Evolutionary conservation across 2,888 invertebrate genomes (phyloP).

Genomic region (Sisyra terminalis): DNA sequence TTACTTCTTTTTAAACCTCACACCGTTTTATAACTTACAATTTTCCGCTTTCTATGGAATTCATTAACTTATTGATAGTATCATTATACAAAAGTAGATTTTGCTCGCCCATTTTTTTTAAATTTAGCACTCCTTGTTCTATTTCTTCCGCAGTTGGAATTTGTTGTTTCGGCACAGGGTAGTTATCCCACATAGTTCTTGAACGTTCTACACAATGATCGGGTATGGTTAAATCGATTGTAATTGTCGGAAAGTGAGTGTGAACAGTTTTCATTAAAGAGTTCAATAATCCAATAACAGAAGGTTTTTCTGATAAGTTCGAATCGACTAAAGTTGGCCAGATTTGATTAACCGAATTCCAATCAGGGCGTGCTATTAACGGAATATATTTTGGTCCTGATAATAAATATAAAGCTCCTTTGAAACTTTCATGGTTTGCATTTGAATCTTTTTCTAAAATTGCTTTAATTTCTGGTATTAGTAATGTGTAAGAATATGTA

Average conservation of each 20-base stretch:
- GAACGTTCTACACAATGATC: conserved; percentile 33
- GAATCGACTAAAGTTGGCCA: conserved; percentile 69
- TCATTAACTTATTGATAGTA: conserved; percentile 31
- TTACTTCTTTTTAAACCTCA: neutral
- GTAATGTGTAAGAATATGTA: conserved; percentile 49
- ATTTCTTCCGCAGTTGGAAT: conserved; percentile 25
- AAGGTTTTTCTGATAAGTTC: conserved; percentile 72
- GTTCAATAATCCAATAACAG: conserved; percentile 50
- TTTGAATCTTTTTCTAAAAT: conserved; percentile 42
- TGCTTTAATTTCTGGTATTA: conserved; percentile 43
- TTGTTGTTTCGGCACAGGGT: conserved; percentile 23
- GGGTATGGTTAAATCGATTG: conserved; percentile 38
- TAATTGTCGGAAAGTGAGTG: conserved; percentile 42
- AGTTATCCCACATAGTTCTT: conserved; percentile 24
- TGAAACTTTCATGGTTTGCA: conserved; percentile 49
- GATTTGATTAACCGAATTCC: conserved; percentile 49
- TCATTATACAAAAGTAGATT: conserved; percentile 34
- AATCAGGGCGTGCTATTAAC: conserved; percentile 55
- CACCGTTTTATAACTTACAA: conserved; percentile 22
- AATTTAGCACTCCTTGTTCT: conserved; percentile 22
- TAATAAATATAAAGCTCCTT: conserved; percentile 65
- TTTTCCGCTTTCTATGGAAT: conserved; percentile 35
- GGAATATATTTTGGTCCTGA: conserved; percentile 47
- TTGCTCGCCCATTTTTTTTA: conserved; percentile 26
- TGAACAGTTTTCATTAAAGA: conserved; percentile 35